Conservation (phyloP, 1,140 invertebrate genomes). For the Habropoda laboriosa region DNA sequence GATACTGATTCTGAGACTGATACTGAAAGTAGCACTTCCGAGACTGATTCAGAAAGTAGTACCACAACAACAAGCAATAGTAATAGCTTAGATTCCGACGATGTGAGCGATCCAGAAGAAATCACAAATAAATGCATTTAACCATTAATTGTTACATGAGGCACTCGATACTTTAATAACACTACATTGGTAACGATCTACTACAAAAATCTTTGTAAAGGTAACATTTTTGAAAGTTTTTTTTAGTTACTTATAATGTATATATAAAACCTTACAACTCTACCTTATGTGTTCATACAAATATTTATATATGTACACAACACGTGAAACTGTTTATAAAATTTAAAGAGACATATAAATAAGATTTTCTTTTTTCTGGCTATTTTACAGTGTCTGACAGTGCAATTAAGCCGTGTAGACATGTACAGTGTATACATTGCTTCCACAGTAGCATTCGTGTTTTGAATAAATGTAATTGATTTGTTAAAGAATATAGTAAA, state of each 20-base stretch:
- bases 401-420: background rate
- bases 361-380: conserved; percentile 5
- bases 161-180: background rate
- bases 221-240: background rate
- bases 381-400: conserved; percentile 7
- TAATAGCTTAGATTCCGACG: conserved; percentile 63
- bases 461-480: conserved; percentile 44
- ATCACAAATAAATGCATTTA: background rate
- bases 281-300: conserved; percentile 19
- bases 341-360: background rate
- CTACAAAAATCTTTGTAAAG: background rate
- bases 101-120: conserved; percentile 49
- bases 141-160: background rate
- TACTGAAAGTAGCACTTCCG: conserved; percentile 44
- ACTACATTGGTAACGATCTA: background rate
- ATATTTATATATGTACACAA: conserved; percentile 6
- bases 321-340: background rate
- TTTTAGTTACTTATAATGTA: conserved; percentile 13
- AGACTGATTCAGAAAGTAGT: too few relatives aligned
- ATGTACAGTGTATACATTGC: conserved; percentile 2
- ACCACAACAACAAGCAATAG: conserved; percentile 53
- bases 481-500: conserved; percentile 70
- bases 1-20: conserved; percentile 62
- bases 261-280: background rate
- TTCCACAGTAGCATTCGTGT: conserved; percentile 1